phyloP scores from a whole-genome alignment of 2,888 invertebrate genomes.

The Pyrrhosoma nymphula region DNA sequence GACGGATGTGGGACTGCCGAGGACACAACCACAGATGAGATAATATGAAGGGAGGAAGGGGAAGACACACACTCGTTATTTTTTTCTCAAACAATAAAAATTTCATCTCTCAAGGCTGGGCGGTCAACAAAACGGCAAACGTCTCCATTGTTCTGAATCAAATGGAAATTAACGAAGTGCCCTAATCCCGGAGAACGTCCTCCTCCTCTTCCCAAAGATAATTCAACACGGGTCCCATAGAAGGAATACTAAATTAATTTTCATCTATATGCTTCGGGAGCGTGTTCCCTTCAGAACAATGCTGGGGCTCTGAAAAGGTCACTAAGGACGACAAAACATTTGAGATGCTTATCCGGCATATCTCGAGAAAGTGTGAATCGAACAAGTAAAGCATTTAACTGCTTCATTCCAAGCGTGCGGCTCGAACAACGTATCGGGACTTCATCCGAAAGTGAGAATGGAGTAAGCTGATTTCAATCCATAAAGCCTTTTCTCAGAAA shows the following conservation, averaged over 20 bases:
- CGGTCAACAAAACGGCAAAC: neutral
- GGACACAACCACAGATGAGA: slow-evolving; percentile 22
- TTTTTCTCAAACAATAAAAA: neutral
- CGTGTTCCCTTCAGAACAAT: neutral
- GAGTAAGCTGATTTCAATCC: too few species aligned
- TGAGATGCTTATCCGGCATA: neutral
- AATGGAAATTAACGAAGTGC: neutral
- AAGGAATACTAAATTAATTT: neutral
- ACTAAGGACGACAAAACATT: neutral
- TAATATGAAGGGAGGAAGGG: neutral
- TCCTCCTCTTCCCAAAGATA: neutral
- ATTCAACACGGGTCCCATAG: neutral
- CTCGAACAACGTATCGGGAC: too few species aligned
- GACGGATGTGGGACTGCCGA: neutral
- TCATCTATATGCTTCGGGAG: neutral
- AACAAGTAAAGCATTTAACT: neutral
- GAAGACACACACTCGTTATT: neutral
- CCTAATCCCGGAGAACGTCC: neutral
- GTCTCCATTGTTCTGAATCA: slow-evolving; percentile 26
- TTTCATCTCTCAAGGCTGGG: slow-evolving; percentile 5
- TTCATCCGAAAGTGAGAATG: too few species aligned
- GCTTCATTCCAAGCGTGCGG: neutral
- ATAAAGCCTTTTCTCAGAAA: too few species aligned
- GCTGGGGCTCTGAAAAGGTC: neutral
- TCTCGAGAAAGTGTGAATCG: neutral